These are phyloP conservation scores for Rhingia campestris DNA, from an alignment of 2,888 invertebrate species.

Conservation along the genomic window DNA sequence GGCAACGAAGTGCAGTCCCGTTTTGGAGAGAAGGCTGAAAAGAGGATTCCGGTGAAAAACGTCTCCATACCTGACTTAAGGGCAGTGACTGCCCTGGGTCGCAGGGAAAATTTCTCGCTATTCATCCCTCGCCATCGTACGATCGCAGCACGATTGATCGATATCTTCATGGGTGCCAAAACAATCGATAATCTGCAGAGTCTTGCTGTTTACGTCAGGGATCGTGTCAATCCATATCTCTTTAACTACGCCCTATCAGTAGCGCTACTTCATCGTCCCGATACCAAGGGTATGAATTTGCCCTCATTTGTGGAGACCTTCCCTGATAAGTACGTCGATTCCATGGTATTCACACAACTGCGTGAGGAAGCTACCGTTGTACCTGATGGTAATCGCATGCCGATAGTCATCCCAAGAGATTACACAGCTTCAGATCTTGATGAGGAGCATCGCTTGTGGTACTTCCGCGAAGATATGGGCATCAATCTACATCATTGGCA, in stretches of 20 bases:
- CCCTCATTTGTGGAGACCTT: constrained; percentile 87
- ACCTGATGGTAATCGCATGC: constrained; percentile 86
- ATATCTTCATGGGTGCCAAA: constrained; percentile 88
- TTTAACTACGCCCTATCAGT: constrained; percentile 92
- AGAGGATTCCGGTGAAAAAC: constrained; percentile 85
- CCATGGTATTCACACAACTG: constrained; percentile 85
- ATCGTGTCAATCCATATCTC: constrained; percentile 90
- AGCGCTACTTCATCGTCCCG: constrained; percentile 87
- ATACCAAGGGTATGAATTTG: constrained; percentile 85
- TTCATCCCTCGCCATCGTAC: constrained; percentile 88
- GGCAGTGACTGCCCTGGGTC: constrained; percentile 85
- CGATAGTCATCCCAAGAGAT: constrained; percentile 85
- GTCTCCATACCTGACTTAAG: constrained; percentile 86
- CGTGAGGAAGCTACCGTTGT: constrained; percentile 85
- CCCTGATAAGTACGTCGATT: constrained; percentile 87
- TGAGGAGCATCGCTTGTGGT: constrained; percentile 87
- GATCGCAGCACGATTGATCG: constrained; percentile 87
- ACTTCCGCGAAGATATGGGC: constrained; percentile 85
- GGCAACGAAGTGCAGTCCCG: constrained; percentile 84
- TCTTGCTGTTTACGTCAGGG: constrained; percentile 88
- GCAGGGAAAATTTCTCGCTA: constrained; percentile 87
- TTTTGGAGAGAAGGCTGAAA: constrained; percentile 84
- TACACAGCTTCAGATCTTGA: constrained; percentile 90
- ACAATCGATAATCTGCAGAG: constrained; percentile 87
- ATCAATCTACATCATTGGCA: constrained; percentile 85